Evolutionary conservation across 2,113 vertebrate species (phyloP), one percentile per base, ranked within the genome.

Genomic region (Mormyrus iriodes): DNA sequence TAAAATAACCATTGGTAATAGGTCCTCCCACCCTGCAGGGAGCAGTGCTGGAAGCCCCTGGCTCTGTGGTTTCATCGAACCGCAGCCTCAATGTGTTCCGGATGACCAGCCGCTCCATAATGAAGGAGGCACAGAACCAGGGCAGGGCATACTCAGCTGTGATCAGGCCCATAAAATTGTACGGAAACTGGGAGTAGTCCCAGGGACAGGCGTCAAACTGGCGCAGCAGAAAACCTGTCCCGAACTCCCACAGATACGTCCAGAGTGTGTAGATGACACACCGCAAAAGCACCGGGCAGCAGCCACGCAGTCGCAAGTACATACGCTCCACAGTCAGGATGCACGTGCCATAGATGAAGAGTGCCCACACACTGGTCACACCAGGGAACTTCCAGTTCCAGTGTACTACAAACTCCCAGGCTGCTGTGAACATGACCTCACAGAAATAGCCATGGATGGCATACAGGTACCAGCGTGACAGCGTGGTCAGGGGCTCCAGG

Each of bases 401-500:
- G 94, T 98, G 97, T 88, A 98, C 96, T 89, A 97, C 98, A 52
- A 99, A 99, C 88, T 99, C 98, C 98, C 98, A 99, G 91, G 98
- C 97, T 0, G 98, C 98, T 0, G 98, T 99, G 95, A 99, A 99
- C 98, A 99, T 99, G 92, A 99, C 98, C 95, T 99, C 98, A 73
- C 98, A 99, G 95, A 99, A 99, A 93, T 99, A 99, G 92, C 98
- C 98, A 0, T 99, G 98, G 94, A 99, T 99, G 93, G 98, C 98
- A 0, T 99, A 99, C 69, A 99, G 97, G 94, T 99, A 99, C 98
- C 98, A 99, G 90, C 98, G 98, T 0, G 98, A 99, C 91, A 98
- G 96, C 1, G 96, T 95, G 0, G 97, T 97, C 93, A 99, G 96
- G 31, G 98, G 98, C 88, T 98, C 96, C 0, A 97, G 95, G 10